Base-by-base conservation (phyloP, 1,140 invertebrate species). In the Megathymus violae region DNA sequence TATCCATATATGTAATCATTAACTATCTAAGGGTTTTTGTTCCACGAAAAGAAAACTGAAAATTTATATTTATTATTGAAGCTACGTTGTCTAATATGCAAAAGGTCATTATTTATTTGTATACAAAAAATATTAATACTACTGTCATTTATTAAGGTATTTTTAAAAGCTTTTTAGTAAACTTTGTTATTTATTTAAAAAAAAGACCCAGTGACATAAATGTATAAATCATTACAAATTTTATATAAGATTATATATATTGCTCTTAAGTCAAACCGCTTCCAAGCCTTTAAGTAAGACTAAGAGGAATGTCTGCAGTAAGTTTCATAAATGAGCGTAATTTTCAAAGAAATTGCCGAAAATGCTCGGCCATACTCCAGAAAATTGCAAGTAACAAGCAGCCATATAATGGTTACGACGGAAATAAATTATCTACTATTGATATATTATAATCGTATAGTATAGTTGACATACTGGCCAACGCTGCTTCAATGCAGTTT, bases 231-330 rank as follows among this genome's bases (percentile, higher is more conserved):
- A 36, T 36, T 11, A 36, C 11, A 36, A 36, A 10, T 31, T 4
- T 31, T 31, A 31, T 31, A 31, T 6, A 31, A 31, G 4, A n/a
- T n/a, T n/a, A 11, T 36, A 36, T 36, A 4, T 10, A 36, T 36
- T 11, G 34, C 34, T 36, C 34, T 36, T 36, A 36, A n/a, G 34
- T 36, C 34, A n/a, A 36, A 36, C 11, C 11, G 34, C 34, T 36
- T 36, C 34, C 34, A 36, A 36, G 34, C 34, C 34, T 36, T 36
- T 36, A 36, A 36, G 34, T 36, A 36, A 36, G 34, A 36, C 34
- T 36, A 11, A 36, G 34, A 36, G 34, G 34, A 36, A 36, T 36
- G 34, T 36, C 34, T n/a, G 34, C 34, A 36, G 34, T 36, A 36
- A 36, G 34, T 36, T 36, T 36, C 34, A 36, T 36, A 36, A 36